Evolutionary conservation across 1,140 invertebrate genomes (phyloP).

Genomic region (Gonatopus flavifemur): DNA sequence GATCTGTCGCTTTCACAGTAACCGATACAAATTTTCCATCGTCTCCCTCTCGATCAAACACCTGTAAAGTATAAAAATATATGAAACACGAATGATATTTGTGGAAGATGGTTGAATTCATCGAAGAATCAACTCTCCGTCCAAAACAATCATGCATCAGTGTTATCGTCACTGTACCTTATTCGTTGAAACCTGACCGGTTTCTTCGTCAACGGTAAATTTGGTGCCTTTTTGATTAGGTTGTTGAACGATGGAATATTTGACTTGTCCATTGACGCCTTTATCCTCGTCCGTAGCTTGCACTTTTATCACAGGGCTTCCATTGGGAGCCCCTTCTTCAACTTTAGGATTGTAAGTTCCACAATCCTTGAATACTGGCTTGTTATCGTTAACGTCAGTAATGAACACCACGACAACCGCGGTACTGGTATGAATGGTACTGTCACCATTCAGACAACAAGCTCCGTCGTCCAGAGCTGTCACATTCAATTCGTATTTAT

Average conservation of each 20-base stretch:
- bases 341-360: slow-evolving; percentile 89
- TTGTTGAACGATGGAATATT: slow-evolving; percentile 94
- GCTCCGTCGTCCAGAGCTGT: slow-evolving; percentile 92
- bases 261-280: slow-evolving; percentile 89
- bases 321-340: slow-evolving; percentile 88
- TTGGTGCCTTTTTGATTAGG: slow-evolving; percentile 95
- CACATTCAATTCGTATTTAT: slow-evolving; percentile 92
- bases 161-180: slow-evolving; percentile 61
- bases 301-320: slow-evolving; percentile 90
- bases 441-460: slow-evolving; percentile 84
- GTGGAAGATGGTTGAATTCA: neutral
- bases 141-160: neutral
- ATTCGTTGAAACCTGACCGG: slow-evolving; percentile 90
- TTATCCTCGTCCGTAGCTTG: slow-evolving; percentile 93
- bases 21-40: slow-evolving; percentile 95
- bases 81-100: neutral
- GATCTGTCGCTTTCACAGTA: slow-evolving; percentile 93
- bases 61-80: slow-evolving; percentile 56
- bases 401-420: slow-evolving; percentile 96
- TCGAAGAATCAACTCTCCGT: neutral
- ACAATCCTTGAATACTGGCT: slow-evolving; percentile 92
- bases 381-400: slow-evolving; percentile 95
- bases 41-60: slow-evolving; percentile 93
- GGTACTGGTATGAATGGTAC: slow-evolving; percentile 86
- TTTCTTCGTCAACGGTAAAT: slow-evolving; percentile 92